Evolutionary conservation across 2,113 vertebrate species (phyloP), one percentile per base, ranked within the genome.

Genomic region (Lophius piscatorius): DNA sequence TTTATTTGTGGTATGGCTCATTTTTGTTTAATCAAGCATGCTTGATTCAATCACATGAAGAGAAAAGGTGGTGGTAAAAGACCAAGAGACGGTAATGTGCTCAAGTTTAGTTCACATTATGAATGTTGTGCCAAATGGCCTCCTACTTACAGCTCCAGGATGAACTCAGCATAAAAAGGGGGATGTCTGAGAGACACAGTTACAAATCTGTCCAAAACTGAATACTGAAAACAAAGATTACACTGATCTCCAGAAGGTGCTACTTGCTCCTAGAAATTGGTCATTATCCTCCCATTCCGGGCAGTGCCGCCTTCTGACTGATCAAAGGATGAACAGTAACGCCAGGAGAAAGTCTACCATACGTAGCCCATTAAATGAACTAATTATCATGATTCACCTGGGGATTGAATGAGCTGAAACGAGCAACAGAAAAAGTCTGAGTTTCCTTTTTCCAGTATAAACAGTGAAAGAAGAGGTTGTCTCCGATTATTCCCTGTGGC

Each of bases 71-170:
- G 26, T 28, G 4, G 4, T 5, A 47, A 12, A 18, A 21, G 4
- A 56, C 22, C 5, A 26, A 39, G 36, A 28, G 31, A 1, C 36
- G 18, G 38, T 17, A 5, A 14, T 54, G 42, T 59, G 63, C 29
- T n/a, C n/a, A 40, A 11, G 20, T 12, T 12, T 36, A 65, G 24
- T 47, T 64, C 34, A 7, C 24, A 45, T 29, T 24, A n/a, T 20
- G 17, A 54, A 21, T 9, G 14, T 51, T 22, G 38, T 63, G 52
- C 57, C 64, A 65, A 44, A 7, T 29, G 24, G 38, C 33, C 35
- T 78, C 38, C 20, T 74, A 59, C 73, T 77, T 70, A 61, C 74
- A 70, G 50, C 47, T 57, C 24, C n/a, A 28, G 45, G 28, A 57
- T 66, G 63, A 73, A 55, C 35, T 78, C 63, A 71, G 56, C 13